phyloP scores from a whole-genome alignment of 1,140 invertebrate genomes.

The Drosophila nasuta region DNA sequence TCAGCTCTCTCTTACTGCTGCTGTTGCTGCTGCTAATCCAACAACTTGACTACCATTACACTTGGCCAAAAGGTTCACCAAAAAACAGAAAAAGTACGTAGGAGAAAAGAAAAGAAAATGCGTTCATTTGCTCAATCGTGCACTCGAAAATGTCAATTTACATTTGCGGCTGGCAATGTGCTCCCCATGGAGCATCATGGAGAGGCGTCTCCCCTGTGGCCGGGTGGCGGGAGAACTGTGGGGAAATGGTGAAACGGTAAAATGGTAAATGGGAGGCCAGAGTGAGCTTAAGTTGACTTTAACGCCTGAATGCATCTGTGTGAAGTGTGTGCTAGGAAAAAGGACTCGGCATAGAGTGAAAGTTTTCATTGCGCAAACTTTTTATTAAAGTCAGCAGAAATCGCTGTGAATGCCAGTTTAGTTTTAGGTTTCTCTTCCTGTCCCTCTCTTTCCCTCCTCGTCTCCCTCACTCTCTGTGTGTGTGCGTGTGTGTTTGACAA shows the following conservation, averaged over 20 bases:
- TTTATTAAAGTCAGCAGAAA: slow-evolving; percentile 78
- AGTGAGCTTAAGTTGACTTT: slow-evolving; percentile 78
- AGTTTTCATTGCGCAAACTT: slow-evolving; percentile 69
- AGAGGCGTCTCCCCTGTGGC: slow-evolving; percentile 8
- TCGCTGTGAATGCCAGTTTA: slow-evolving; percentile 38
- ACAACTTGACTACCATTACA: slow-evolving; percentile 78
- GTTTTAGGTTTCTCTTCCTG: slow-evolving; percentile 51
- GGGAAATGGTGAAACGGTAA: not conserved
- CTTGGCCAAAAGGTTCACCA: slow-evolving; percentile 32
- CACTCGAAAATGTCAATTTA: slow-evolving; percentile 83
- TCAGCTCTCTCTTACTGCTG: slow-evolving; percentile 7
- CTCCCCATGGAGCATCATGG: slow-evolving; percentile 32
- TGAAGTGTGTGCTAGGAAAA: slow-evolving; percentile 49
- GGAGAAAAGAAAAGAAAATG: slow-evolving; percentile 45
- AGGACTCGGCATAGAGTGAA: slow-evolving; percentile 50
- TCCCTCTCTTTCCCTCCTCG: not conserved
- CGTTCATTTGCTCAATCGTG: slow-evolving; percentile 82
- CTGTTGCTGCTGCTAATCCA: slow-evolving; percentile 61
- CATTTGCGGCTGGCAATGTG: slow-evolving; percentile 72
- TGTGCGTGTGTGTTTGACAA: slow-evolving; percentile 60
- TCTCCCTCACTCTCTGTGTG: not conserved
- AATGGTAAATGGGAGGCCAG: slow-evolving; percentile 21
- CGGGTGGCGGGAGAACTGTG: not conserved
- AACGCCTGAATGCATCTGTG: slow-evolving; percentile 76
- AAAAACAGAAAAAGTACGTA: slow-evolving; percentile 7